These are phyloP conservation scores for Dromas ardeola DNA, from an alignment of 2,113 vertebrate genomes.

Conservation along the genomic window DNA sequence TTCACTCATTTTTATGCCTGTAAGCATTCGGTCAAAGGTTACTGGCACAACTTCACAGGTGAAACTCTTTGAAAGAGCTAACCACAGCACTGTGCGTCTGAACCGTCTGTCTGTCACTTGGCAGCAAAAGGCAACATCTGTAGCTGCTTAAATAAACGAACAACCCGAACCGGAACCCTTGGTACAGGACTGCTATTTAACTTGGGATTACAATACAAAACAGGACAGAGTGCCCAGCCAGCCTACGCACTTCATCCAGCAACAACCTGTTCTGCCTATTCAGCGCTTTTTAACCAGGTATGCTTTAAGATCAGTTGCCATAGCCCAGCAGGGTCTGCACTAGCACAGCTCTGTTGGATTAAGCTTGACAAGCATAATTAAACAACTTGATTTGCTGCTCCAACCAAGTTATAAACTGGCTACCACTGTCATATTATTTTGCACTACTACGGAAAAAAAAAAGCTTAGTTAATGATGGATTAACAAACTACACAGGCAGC, in stretches of 20 bases:
- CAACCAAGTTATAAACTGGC: background rate
- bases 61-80: background rate
- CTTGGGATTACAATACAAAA: conserved; percentile 17
- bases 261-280: background rate
- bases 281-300: background rate
- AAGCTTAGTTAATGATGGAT: background rate
- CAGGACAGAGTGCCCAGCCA: background rate
- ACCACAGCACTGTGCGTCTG: background rate
- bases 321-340: background rate
- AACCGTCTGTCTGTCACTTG: background rate
- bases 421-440: background rate
- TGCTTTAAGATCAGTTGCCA: background rate
- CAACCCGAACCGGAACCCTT: background rate
- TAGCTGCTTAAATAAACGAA: conserved; percentile 17
- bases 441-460: background rate
- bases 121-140: conserved; percentile 37
- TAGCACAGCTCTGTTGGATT: background rate
- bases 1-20: background rate
- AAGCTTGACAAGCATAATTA: background rate
- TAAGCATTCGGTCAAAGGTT: conserved; percentile 9
- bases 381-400: background rate
- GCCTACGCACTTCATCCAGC: background rate
- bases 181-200: background rate
- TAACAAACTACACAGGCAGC: background rate
- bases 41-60: conserved; percentile 31